Percentiles rank a stretch among this genome's conserved stretches.
Conservation (phyloP, 2,113 vertebrate species). For the Candoia aspera region DNA sequence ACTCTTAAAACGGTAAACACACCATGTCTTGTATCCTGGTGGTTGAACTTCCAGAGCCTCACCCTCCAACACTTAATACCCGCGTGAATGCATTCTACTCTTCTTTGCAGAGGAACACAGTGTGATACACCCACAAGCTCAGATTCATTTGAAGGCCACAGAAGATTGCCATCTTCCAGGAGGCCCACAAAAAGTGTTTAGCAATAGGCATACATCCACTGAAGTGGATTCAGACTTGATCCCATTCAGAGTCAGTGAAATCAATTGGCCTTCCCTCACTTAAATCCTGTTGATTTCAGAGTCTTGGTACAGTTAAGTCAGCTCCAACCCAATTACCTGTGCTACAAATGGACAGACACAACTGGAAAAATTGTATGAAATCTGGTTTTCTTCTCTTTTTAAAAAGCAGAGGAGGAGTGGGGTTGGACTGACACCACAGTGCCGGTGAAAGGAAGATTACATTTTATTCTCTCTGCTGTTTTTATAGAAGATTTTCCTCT, state of each 20-base stretch:
- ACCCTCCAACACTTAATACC: background rate
- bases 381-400: background rate
- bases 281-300: background rate
- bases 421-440: background rate
- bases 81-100: background rate
- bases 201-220: background rate
- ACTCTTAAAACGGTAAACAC: background rate
- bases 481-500: background rate
- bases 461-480: background rate
- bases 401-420: background rate
- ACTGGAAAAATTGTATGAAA: too few species aligned
- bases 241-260: background rate
- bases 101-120: background rate
- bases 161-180: background rate
- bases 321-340: background rate
- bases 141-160: background rate
- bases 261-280: too few species aligned
- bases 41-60: background rate
- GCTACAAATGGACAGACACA: background rate
- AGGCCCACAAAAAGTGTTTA: background rate
- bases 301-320: background rate
- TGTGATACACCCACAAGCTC: background rate
- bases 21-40: background rate
- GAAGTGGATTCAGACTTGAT: background rate
- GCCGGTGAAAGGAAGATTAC: background rate